A percentile compares a stretch with the other conserved stretches of the same genome.
phyloP scores from a whole-genome alignment of 2,888 invertebrate species.

The Spisula subtruncata region DNA sequence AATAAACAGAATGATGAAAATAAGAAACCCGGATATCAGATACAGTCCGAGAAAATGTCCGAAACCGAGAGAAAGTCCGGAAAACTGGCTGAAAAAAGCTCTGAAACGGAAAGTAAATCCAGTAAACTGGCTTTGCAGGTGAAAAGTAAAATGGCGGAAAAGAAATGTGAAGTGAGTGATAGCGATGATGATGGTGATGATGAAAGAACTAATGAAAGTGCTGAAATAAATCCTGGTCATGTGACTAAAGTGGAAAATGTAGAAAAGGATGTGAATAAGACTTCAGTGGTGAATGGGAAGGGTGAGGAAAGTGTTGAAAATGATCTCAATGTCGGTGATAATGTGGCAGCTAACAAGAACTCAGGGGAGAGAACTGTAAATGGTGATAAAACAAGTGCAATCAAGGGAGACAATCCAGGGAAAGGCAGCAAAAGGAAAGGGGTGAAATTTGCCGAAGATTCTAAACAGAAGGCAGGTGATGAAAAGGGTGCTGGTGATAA shows the following conservation, averaged over 20 bases:
- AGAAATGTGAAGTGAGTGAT: conserved; percentile 56
- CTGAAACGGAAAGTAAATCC: conserved; percentile 31
- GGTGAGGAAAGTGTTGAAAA: conserved; percentile 22
- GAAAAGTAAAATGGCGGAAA: conserved; percentile 64
- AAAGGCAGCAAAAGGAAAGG: conserved; percentile 43
- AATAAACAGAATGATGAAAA: conserved; percentile 29
- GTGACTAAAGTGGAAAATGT: conserved; percentile 51
- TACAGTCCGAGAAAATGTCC: conserved; percentile 45
- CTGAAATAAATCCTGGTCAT: neutral
- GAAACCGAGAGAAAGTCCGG: conserved; percentile 34
- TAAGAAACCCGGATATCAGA: conserved; percentile 53
- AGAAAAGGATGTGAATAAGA: conserved; percentile 70
- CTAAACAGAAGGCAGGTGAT: conserved; percentile 1
- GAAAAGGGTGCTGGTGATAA: conserved; percentile 34
- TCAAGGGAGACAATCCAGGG: conserved; percentile 54
- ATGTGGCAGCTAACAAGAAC: conserved; percentile 55
- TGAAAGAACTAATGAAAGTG: conserved; percentile 42
- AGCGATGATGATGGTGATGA: conserved; percentile 62
- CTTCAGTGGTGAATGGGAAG: conserved; percentile 34
- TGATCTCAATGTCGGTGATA: conserved; percentile 60
- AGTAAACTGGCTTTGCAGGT: conserved; percentile 63
- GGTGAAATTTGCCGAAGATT: conserved; percentile 29
- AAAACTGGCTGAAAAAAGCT: conserved; percentile 52
- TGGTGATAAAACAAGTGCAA: conserved; percentile 58
- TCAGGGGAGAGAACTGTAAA: conserved; percentile 54